These are phyloP conservation scores for Garra rufa DNA, from an alignment of 2,113 vertebrate species.

Conservation along the genomic window DNA sequence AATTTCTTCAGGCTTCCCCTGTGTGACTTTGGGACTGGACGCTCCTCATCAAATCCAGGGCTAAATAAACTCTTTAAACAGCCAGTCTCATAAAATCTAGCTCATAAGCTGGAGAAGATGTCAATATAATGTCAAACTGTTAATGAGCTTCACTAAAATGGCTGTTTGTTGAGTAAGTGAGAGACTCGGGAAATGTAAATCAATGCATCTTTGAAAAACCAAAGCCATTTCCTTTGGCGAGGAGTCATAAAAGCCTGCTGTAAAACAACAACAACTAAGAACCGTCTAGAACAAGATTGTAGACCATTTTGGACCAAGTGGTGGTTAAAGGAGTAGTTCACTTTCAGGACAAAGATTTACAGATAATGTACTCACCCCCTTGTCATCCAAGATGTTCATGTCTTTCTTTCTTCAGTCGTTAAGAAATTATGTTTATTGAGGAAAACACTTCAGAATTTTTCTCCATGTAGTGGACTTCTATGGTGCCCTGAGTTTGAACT, in stretches of 20 bases:
- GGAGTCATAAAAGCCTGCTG: not conserved
- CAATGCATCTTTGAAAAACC: not conserved
- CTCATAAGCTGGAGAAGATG: not conserved
- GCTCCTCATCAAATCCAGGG: constrained; percentile 1
- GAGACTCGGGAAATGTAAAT: not conserved
- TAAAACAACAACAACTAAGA: not conserved
- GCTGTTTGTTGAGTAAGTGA: not conserved
- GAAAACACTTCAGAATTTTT: no score
- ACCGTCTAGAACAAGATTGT: not conserved
- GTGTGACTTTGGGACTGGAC: not conserved
- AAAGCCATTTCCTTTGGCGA: not conserved
- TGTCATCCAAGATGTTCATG: no score
- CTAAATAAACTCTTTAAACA: not conserved
- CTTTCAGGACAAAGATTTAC: no score
- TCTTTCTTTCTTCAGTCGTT: no score
- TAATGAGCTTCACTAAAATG: not conserved
- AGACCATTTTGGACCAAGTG: not conserved
- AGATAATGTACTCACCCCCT: no score
- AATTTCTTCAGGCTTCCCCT: constrained; percentile 26
- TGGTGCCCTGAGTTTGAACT: no score
- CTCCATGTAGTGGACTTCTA: no score
- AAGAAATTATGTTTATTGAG: no score
- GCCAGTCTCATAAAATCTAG: not conserved
- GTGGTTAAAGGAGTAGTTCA: no score
- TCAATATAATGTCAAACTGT: not conserved